Base-by-base conservation (phyloP, 2,797 vertebrate genomes). In the Sebastes cheni region DNA sequence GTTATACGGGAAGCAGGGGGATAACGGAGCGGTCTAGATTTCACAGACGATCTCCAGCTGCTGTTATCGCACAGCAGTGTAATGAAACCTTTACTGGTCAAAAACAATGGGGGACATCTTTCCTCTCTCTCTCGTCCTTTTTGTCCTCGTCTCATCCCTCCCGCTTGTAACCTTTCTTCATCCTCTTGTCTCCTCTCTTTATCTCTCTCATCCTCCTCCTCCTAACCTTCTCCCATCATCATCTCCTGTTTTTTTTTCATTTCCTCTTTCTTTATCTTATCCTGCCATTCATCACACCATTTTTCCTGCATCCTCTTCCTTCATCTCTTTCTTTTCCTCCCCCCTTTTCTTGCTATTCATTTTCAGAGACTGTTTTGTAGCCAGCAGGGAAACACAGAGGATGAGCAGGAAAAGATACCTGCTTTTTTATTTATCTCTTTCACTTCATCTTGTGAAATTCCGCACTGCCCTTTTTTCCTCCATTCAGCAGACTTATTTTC, bases 1-100 rank as follows among this genome's bases (percentile, higher is more conserved):
- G 84, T 87, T 82, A 68, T 92, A 87, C 92, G 84, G 94, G 95
- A 95, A 95, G 87, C 75, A 32, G 82, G 80, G 69, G 79, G 86
- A 88, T 90, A 89, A 85, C 86, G 18, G 73, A 89, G 81, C 62
- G 32, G 73, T 92, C 90, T 93, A 90, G 85, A 91, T 94, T 93
- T 93, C 92, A 91, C 83, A 65, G 85, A 60, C 79, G 80, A 90
- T 92, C 82, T 88, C 72, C 81, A 88, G 86, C 88, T 92, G 89
- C 91, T 70, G 86, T 90, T 90, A 93, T 90, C 88, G 59, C 81
- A 50, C n/a, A 5, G 5, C 27, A 56, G 73, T 84, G 90, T 90
- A 92, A 93, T 89, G 86, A 89, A 90, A 89, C 62, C 92, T 88
- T 83, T 60, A 77, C 86, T 81, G 81, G 79, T 88, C 80, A 71